Base-by-base conservation (phyloP, 1,140 invertebrate genomes). In the Bombus ignitus region DNA sequence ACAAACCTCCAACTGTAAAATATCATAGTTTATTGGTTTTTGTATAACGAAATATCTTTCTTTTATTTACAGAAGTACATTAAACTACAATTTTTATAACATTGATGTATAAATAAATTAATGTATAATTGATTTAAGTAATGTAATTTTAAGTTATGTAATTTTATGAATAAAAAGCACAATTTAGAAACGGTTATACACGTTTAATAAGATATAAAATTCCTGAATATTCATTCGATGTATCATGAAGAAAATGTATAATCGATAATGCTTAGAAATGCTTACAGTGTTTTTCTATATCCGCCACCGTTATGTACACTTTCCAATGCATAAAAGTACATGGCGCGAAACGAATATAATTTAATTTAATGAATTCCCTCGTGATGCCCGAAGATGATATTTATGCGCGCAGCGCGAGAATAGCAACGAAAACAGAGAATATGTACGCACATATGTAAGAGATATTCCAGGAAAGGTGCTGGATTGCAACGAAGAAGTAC, bases 391-490 rank as follows among this genome's bases (percentile, higher is more conserved):
- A 53, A 53, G 18, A 53, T 10, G 57, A 73, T 79, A 62, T 81
- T 81, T 74, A 37, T 62, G 37, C 18, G 44, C 25, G 3, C 42
- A 44, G 39, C 9, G 22, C 47, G 10, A 74, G 80, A 77, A 71
- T 62, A 35, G 65, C 1, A 12, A 47, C 1, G 47, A 72, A 83
- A 78, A 42, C 35, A 71, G 25, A 44, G n/a, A 71, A 62, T 37
- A 66, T 10, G 57, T 37, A 70, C 18, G 39, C 25, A 57, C 28
- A 66, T 42, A 71, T n/a, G 73, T 28, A 44, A 62, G 22, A 78
- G 44, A 59, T 79, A 74, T 73, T 66, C 79, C 62, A 59, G 13
- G 59, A 68, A 68, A 77, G 78, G 53, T 81, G 37, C 28, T 25
- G 44, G 59, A 68, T 25, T n/a, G 42, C 68, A 65, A 10, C 32